Evolutionary conservation across 2,888 invertebrate genomes (phyloP).

Genomic region (Graphium colonna): DNA sequence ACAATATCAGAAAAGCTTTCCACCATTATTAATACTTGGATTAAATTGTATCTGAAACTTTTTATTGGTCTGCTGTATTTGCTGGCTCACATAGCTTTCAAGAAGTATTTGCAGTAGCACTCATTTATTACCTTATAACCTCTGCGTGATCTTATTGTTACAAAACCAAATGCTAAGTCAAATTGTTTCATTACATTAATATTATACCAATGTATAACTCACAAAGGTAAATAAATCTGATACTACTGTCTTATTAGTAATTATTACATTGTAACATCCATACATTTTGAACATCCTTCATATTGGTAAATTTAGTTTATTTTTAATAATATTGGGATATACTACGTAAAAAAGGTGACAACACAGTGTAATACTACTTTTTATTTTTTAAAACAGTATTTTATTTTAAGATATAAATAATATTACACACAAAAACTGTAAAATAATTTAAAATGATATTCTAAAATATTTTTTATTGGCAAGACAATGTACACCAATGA

Average conservation of each 20-base stretch:
- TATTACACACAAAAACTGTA: slow-evolving; percentile 14
- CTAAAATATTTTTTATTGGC: slow-evolving; percentile 17
- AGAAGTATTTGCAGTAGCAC: slow-evolving; percentile 44
- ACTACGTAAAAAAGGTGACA: slow-evolving; percentile 18
- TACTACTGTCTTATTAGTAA: slow-evolving; percentile 55
- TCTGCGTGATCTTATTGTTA: slow-evolving; percentile 61
- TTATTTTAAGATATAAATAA: slow-evolving; percentile 19
- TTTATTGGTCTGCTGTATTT: slow-evolving; percentile 26
- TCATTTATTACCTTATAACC: slow-evolving; percentile 40
- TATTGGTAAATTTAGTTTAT: background rate
- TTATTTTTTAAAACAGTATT: slow-evolving; percentile 20
- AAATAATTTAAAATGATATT: slow-evolving; percentile 1
- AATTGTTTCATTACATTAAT: slow-evolving; percentile 77
- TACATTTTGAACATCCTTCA: slow-evolving; percentile 12
- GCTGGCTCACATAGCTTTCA: slow-evolving; percentile 40
- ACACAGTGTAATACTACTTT: slow-evolving; percentile 16
- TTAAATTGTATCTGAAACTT: slow-evolving; percentile 35
- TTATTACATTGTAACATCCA: slow-evolving; percentile 24
- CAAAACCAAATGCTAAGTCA: slow-evolving; percentile 75
- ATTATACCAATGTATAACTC: slow-evolving; percentile 78
- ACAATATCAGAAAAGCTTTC: slow-evolving; percentile 64
- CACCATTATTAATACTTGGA: slow-evolving; percentile 45
- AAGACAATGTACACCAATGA: slow-evolving; percentile 13
- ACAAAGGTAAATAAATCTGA: slow-evolving; percentile 79
- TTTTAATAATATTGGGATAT: no score